These are phyloP conservation scores for Cuniculus paca DNA, from an alignment of 2,797 vertebrate genomes.

Conservation along the genomic window DNA sequence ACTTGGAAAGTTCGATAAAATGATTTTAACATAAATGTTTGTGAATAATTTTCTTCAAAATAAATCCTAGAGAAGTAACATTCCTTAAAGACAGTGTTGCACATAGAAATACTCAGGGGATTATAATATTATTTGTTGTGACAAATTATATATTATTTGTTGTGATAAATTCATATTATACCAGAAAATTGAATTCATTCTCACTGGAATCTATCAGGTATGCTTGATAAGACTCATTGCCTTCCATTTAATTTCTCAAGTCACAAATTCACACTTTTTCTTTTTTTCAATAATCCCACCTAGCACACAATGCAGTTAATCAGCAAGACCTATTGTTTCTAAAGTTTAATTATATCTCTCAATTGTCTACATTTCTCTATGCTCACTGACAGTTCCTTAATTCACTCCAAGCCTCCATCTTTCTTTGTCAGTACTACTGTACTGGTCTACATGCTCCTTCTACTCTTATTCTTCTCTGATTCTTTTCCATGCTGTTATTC, in stretches of 20 bases:
- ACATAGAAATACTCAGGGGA: neutral
- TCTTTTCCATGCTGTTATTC: neutral
- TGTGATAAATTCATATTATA: neutral
- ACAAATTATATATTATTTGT: neutral
- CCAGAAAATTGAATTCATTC: conserved; percentile 42
- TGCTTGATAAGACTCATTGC: neutral
- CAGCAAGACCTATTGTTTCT: neutral
- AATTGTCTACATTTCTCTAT: neutral
- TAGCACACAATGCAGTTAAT: neutral
- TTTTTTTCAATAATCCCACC: neutral
- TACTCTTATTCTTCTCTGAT: neutral
- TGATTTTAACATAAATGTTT: conserved; percentile 44
- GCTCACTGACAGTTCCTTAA: neutral
- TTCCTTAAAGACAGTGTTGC: neutral
- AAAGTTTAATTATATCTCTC: neutral
- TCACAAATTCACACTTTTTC: neutral
- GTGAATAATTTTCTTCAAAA: conserved; percentile 44
- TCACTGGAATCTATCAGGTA: neutral
- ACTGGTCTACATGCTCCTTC: neutral
- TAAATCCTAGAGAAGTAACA: neutral
- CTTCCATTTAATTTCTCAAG: neutral
- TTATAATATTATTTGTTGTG: neutral
- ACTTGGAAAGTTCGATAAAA: conserved; percentile 34
- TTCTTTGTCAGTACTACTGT: neutral
- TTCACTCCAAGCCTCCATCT: neutral